A percentile compares a stretch with the other conserved stretches of the same genome.
These are phyloP conservation scores for Amphilophus citrinellus DNA, from an alignment of 2,113 vertebrate genomes.

Conservation along the genomic window DNA sequence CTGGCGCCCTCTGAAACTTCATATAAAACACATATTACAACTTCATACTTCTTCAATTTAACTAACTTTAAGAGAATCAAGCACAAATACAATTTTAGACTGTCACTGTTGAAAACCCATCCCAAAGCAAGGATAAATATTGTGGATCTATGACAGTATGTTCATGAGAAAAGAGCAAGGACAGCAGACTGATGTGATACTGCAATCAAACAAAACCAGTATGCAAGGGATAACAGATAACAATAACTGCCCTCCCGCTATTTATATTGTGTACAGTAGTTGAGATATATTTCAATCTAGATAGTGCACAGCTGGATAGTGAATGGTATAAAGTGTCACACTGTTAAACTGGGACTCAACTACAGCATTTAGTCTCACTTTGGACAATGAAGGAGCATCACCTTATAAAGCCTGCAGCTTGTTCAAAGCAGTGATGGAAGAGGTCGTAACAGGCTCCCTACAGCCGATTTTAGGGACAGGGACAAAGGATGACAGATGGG, in stretches of 20 bases:
- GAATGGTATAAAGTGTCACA: conserved; percentile 35
- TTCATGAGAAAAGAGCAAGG: neutral
- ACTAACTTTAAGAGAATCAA: neutral
- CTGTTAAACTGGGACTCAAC: conserved; percentile 37
- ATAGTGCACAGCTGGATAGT: conserved; percentile 16
- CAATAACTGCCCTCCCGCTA: neutral
- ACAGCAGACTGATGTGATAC: neutral
- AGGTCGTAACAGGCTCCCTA: conserved; percentile 40
- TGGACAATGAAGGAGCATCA: conserved; percentile 45
- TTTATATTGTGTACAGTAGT: neutral
- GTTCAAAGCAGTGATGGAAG: conserved; percentile 54
- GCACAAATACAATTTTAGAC: neutral
- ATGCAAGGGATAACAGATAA: neutral
- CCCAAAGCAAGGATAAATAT: neutral
- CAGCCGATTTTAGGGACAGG: conserved; percentile 41
- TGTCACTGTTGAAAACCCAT: neutral
- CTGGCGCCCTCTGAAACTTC: neutral
- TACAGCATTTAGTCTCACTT: conserved; percentile 52
- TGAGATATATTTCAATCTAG: neutral
- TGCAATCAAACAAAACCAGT: conserved; percentile 4
- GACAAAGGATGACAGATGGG: conserved; percentile 49
- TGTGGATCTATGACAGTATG: neutral
- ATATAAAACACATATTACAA: neutral
- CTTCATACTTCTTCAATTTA: neutral
- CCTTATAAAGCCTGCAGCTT: conserved; percentile 46